phyloP scores from a whole-genome alignment of 1,140 invertebrate genomes.

The Drosophila miranda region DNA sequence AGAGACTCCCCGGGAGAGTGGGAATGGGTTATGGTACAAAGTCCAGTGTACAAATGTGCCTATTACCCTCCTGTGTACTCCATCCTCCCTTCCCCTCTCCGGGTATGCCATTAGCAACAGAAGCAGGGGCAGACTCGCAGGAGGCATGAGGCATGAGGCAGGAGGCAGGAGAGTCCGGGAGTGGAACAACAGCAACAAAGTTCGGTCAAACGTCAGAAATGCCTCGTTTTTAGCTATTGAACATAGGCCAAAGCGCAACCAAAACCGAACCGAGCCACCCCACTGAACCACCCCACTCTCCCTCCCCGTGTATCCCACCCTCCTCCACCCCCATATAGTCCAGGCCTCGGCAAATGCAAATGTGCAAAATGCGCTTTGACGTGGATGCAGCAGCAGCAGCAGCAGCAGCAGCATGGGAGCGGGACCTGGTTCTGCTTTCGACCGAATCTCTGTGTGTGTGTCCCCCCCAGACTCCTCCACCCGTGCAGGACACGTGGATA shows the following conservation, averaged over 20 bases:
- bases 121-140: slow-evolving; percentile 9
- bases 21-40: background rate
- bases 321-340: slow-evolving; percentile 8
- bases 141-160: background rate
- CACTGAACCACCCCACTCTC: slow-evolving; percentile 1
- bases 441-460: too few relatives aligned
- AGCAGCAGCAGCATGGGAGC: background rate
- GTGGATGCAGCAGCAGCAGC: slow-evolving; percentile 16
- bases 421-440: slow-evolving; percentile 5
- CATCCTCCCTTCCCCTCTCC: background rate
- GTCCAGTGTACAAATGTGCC: slow-evolving; percentile 38
- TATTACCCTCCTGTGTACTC: slow-evolving; percentile 26
- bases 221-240: slow-evolving; percentile 54
- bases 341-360: slow-evolving; percentile 61
- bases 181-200: slow-evolving; percentile 55
- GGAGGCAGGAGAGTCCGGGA: too few relatives aligned
- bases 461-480: too few relatives aligned
- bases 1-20: slow-evolving; percentile 15
- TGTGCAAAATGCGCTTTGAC: slow-evolving; percentile 75
- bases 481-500: too few relatives aligned
- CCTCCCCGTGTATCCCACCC: slow-evolving; percentile 1
- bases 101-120: slow-evolving; percentile 50
- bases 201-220: slow-evolving; percentile 72
- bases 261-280: slow-evolving; percentile 11
- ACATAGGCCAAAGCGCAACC: slow-evolving; percentile 37